Evolutionary conservation across 2,113 vertebrate genomes (phyloP).

Genomic region (Tachysurus fulvidraco): DNA sequence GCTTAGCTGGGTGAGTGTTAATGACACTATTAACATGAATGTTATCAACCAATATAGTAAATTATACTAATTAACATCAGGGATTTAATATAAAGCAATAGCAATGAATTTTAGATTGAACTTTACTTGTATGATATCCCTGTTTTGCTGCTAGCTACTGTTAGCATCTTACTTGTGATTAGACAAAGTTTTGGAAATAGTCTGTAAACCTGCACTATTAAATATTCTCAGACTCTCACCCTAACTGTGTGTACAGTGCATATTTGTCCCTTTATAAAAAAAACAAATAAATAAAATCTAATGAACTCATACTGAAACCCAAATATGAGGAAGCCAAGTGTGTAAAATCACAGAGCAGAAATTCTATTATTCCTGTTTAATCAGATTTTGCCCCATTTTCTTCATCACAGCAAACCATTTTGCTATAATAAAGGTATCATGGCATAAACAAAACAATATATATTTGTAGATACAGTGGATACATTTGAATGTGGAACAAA

Average conservation of each 20-base stretch:
- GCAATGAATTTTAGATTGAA: not conserved
- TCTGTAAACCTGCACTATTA: not conserved
- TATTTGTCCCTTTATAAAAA: not conserved
- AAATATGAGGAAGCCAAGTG: not conserved
- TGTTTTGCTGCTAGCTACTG: too few relatives aligned
- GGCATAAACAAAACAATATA: not conserved
- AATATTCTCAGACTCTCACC: not conserved
- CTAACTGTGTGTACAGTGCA: not conserved
- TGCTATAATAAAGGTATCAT: not conserved
- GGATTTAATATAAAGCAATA: not conserved
- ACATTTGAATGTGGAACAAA: constrained; percentile 14
- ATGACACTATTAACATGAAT: not conserved
- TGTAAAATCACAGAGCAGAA: not conserved
- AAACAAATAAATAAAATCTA: not conserved
- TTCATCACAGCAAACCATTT: not conserved
- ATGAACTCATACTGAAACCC: not conserved
- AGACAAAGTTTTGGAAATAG: not conserved
- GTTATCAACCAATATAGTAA: not conserved
- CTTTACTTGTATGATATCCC: not conserved
- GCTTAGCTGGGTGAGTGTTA: not conserved
- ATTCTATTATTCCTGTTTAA: not conserved
- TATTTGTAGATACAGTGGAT: constrained; percentile 15
- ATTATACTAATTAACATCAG: not conserved
- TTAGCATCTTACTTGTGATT: not conserved
- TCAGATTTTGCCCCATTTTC: not conserved